Evolutionary conservation across 2,797 vertebrate species (phyloP).

Genomic region (Vultur gryphus): DNA sequence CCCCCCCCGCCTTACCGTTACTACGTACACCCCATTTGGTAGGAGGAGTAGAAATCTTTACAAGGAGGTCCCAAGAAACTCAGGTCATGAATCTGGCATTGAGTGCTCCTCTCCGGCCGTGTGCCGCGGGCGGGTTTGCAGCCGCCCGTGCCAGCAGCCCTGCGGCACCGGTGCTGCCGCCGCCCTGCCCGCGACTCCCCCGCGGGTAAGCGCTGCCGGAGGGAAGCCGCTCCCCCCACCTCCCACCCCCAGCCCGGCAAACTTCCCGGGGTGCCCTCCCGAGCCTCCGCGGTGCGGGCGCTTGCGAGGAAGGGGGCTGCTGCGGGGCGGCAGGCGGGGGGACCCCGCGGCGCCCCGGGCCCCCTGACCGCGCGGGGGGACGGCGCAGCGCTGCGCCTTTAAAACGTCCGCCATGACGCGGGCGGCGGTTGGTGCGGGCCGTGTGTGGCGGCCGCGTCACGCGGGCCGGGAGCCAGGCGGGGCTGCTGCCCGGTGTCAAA

Average conservation of each 20-base stretch:
- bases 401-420: conserved; percentile 74
- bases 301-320: not conserved
- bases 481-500: conserved; percentile 69
- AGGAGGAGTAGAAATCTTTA: not conserved
- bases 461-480: conserved; percentile 68
- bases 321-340: not conserved
- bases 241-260: not conserved
- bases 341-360: not conserved
- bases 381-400: conserved; percentile 66
- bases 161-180: not conserved
- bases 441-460: conserved; percentile 68
- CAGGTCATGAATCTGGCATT: not conserved
- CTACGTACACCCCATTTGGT: not conserved
- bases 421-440: conserved; percentile 67
- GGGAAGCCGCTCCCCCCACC: not conserved
- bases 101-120: not conserved
- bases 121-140: not conserved
- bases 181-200: not conserved
- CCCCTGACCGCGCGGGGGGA: not conserved
- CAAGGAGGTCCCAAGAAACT: not conserved
- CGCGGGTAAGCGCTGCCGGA: not conserved
- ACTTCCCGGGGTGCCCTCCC: not conserved
- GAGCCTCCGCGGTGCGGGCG: not conserved
- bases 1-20: no score
- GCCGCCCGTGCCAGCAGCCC: not conserved